phyloP scores from a whole-genome alignment of 1,140 invertebrate species.

The Sarcophaga bullata region DNA sequence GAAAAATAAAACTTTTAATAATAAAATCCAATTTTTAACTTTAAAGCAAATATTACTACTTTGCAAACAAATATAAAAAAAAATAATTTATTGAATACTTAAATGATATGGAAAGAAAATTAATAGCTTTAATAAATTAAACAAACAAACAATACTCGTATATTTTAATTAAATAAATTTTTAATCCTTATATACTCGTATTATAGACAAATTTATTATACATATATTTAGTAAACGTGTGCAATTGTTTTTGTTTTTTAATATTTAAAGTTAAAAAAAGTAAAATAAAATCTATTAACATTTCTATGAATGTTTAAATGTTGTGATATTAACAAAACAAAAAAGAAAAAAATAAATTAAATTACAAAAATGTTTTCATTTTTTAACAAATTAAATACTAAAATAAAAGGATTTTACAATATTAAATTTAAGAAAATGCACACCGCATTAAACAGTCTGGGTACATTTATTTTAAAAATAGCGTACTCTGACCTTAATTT shows the following conservation, averaged over 20 bases:
- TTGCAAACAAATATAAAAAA: too few species aligned
- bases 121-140: slow-evolving; percentile 25
- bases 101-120: not conserved
- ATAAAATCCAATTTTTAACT: not conserved
- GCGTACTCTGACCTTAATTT: too few species aligned
- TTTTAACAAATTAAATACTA: too few species aligned
- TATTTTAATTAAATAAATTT: too few species aligned
- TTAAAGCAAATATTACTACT: not conserved
- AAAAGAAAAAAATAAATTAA: too few species aligned
- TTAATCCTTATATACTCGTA: not conserved
- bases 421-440: too few species aligned
- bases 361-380: too few species aligned
- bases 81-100: not conserved
- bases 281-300: not conserved
- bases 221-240: slow-evolving; percentile 2
- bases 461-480: too few species aligned
- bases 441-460: too few species aligned
- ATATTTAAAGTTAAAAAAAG: slow-evolving; percentile 12
- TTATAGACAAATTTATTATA: not conserved
- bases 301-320: not conserved
- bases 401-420: too few species aligned
- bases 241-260: not conserved
- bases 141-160: not conserved
- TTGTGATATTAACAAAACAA: not conserved
- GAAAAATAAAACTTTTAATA: not conserved